Conservation (phyloP, 2,888 invertebrate species). For the Phengaris alcon region DNA sequence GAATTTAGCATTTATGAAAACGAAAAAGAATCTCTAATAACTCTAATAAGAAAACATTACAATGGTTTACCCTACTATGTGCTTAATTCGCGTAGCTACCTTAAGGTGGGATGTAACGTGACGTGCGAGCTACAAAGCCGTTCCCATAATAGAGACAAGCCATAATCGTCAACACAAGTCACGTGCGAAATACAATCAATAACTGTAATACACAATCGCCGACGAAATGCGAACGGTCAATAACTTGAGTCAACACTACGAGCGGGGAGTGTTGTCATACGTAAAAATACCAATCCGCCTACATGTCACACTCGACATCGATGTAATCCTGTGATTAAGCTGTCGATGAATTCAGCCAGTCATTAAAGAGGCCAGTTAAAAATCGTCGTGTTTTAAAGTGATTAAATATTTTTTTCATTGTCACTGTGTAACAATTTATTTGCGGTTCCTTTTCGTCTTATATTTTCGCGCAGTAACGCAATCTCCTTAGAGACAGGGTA, state of each 20-base stretch:
- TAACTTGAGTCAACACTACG: slow-evolving; percentile 73
- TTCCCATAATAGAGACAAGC: slow-evolving; percentile 56
- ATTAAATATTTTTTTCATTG: not conserved
- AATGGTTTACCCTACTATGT: not conserved
- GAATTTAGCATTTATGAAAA: not conserved
- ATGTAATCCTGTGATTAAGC: slow-evolving; percentile 24
- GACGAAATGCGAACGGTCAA: slow-evolving; percentile 71
- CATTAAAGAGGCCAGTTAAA: slow-evolving; percentile 18
- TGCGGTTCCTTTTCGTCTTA: not conserved
- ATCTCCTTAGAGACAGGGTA: slow-evolving; percentile 47
- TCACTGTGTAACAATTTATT: not conserved
- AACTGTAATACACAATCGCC: slow-evolving; percentile 75
- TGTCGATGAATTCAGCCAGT: slow-evolving; percentile 14
- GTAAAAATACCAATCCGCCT: slow-evolving; percentile 37
- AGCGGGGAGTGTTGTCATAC: slow-evolving; percentile 54
- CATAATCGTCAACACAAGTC: slow-evolving; percentile 72
- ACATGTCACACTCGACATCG: slow-evolving; percentile 31
- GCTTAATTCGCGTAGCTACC: slow-evolving; percentile 18
- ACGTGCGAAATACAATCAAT: slow-evolving; percentile 75
- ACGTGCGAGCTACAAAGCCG: slow-evolving; percentile 43
- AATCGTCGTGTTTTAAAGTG: not conserved
- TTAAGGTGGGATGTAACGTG: slow-evolving; percentile 21
- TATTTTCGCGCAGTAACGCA: slow-evolving; percentile 1
- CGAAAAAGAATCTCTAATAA: not conserved
- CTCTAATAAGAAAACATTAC: not conserved